Conservation (phyloP, 1,140 invertebrate species). For the Listronotus oregonensis region DNA sequence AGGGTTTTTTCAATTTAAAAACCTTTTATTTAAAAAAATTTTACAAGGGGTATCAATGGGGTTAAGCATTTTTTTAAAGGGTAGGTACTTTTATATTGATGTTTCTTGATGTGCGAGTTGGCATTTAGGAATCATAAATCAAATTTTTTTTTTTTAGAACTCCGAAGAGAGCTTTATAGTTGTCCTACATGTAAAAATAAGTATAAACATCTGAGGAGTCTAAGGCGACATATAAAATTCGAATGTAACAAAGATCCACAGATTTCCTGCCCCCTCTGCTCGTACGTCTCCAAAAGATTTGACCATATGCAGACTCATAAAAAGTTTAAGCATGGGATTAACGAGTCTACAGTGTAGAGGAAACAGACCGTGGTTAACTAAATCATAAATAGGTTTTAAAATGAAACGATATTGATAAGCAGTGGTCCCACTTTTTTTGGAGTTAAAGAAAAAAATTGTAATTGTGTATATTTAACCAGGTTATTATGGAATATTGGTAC, state of each 20-base stretch:
- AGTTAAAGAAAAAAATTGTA: too few relatives aligned
- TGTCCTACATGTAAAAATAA: conserved; percentile 24
- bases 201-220: conserved; percentile 17
- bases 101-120: too few relatives aligned
- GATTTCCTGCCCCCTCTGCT: conserved; percentile 57
- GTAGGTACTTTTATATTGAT: too few relatives aligned
- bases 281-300: conserved; percentile 45
- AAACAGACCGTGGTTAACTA: neutral
- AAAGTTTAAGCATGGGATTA: conserved; percentile 3
- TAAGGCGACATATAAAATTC: conserved; percentile 55
- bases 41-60: too few relatives aligned
- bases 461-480: too few relatives aligned
- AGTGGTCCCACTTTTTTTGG: too few relatives aligned
- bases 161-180: neutral
- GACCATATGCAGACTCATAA: conserved; percentile 7
- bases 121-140: too few relatives aligned
- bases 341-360: neutral
- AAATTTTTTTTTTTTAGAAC: neutral
- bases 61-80: too few relatives aligned
- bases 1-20: too few relatives aligned
- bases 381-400: neutral
- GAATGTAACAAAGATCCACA: conserved; percentile 60
- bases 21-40: too few relatives aligned
- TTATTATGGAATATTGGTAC: too few relatives aligned
- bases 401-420: too few relatives aligned